Conservation (phyloP, 2,888 invertebrate species). For the Meandrusa payeni region DNA sequence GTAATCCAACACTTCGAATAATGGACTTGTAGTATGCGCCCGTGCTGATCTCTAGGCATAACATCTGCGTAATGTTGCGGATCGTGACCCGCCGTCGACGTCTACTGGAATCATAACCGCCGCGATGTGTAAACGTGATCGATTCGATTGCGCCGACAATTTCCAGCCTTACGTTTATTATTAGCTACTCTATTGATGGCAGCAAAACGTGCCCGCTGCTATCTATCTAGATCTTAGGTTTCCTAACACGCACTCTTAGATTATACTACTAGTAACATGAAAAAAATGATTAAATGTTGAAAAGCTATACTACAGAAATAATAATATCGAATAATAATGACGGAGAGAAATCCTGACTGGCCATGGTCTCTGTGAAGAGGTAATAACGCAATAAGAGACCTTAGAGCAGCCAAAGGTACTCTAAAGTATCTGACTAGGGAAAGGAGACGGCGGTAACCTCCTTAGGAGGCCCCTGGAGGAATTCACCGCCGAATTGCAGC, state of each 20-base stretch:
- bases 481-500: too few relatives aligned
- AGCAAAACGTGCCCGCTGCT: neutral
- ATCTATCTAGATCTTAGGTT: neutral
- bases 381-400: too few relatives aligned
- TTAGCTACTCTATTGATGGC: conserved; percentile 8
- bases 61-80: conserved; percentile 6
- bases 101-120: neutral
- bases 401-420: too few relatives aligned
- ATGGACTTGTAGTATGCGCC: neutral
- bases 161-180: conserved; percentile 17
- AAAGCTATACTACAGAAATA: too few relatives aligned
- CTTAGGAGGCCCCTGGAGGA: too few relatives aligned
- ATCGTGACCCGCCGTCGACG: neutral
- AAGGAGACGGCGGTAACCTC: too few relatives aligned
- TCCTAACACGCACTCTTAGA: neutral
- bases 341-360: too few relatives aligned
- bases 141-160: conserved; percentile 8
- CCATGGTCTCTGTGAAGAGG: too few relatives aligned
- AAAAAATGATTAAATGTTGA: too few relatives aligned
- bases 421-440: too few relatives aligned
- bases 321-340: too few relatives aligned
- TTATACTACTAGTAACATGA: too few relatives aligned
- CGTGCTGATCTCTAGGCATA: conserved; percentile 10
- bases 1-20: neutral
- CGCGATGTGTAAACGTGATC: conserved; percentile 7